Evolutionary conservation across 1,140 invertebrate genomes (phyloP).

Genomic region (Camponotus vicinus): DNA sequence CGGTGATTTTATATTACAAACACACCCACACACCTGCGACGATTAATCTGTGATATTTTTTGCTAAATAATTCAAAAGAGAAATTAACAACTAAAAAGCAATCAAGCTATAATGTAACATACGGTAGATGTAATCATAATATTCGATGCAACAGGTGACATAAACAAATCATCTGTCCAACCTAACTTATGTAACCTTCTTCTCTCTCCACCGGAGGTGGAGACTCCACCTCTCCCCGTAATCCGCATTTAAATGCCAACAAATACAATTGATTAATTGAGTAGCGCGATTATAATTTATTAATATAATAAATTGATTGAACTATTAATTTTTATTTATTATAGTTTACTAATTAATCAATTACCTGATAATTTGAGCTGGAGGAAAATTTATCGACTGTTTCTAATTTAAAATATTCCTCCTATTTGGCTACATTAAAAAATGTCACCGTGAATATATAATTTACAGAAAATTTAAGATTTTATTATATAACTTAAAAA

Average conservation of each 20-base stretch:
- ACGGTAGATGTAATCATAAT: not conserved
- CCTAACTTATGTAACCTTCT: not conserved
- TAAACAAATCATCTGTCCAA: conserved; percentile 25
- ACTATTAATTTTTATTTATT: too few species aligned
- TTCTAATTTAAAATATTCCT: not conserved
- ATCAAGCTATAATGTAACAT: not conserved
- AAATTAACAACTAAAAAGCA: not conserved
- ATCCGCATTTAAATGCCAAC: too few species aligned
- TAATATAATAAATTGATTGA: too few species aligned
- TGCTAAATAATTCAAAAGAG: not conserved
- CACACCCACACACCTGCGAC: not conserved
- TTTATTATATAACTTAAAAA: conserved; percentile 34
- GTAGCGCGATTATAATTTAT: too few species aligned
- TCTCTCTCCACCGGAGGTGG: too few species aligned
- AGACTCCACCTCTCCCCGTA: too few species aligned
- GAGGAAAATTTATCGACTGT: too few species aligned
- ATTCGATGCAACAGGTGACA: conserved; percentile 43
- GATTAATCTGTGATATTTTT: not conserved
- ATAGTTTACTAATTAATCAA: too few species aligned
- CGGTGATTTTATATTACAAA: not conserved
- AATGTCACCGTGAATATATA: too few species aligned
- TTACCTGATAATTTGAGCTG: too few species aligned
- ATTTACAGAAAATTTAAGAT: conserved; percentile 23
- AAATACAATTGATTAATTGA: too few species aligned
- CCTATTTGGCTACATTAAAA: not conserved